A percentile compares a stretch with the other conserved stretches of the same genome.
Evolutionary conservation across 1,140 invertebrate species (phyloP).

Genomic region (Caenorhabditis briggsae): DNA sequence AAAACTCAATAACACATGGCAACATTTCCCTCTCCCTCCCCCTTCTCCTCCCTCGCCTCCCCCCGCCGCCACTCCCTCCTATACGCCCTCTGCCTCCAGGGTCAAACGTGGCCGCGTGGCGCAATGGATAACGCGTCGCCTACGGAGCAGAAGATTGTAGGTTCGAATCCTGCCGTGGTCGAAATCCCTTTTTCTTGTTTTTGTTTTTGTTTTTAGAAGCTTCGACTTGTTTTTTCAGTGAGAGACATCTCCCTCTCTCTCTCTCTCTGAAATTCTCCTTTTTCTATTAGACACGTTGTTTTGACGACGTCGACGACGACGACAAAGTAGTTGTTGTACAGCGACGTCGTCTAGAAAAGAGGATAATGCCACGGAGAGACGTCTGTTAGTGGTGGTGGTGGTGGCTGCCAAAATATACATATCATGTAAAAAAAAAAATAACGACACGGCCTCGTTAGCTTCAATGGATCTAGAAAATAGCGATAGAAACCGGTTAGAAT

Average conservation of each 20-base stretch:
- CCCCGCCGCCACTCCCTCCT: background rate
- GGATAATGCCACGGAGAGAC: constrained; percentile 33
- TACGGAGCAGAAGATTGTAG: constrained; percentile 74
- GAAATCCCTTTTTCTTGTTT: background rate
- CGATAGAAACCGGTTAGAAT: too few relatives aligned
- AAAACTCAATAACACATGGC: too few relatives aligned
- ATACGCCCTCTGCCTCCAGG: background rate
- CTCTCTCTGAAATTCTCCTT: constrained; percentile 35
- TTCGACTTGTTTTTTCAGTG: background rate
- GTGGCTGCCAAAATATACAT: background rate
- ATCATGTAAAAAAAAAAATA: background rate
- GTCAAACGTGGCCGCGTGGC: constrained; percentile 64
- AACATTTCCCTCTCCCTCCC: background rate
- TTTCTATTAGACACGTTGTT: constrained; percentile 30
- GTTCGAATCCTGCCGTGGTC: constrained; percentile 67
- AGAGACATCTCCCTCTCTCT: too few relatives aligned
- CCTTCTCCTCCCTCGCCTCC: background rate
- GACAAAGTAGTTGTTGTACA: constrained; percentile 14
- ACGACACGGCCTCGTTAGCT: background rate
- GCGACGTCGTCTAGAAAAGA: background rate
- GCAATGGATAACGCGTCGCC: constrained; percentile 74
- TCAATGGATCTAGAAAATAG: background rate
- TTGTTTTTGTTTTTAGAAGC: background rate
- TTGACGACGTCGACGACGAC: background rate
- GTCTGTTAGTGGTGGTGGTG: background rate